phyloP scores from a whole-genome alignment of 2,888 invertebrate genomes.

The Biston stratarius region DNA sequence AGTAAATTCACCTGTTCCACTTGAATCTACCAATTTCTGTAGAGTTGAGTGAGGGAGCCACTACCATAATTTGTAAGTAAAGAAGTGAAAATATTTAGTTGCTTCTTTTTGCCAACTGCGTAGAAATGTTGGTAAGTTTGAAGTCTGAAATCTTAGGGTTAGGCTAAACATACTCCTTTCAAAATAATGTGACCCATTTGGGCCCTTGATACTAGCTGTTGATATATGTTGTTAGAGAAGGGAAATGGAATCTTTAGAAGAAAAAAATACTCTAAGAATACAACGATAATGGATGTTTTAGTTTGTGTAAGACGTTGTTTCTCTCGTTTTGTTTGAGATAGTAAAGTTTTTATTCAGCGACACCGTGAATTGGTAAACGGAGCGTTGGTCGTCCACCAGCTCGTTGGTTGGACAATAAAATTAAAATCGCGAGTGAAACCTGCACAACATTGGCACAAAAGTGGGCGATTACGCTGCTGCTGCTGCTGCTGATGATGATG shows the following conservation, averaged over 20 bases:
- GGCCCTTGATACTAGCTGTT: constrained; percentile 66
- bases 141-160: constrained; percentile 43
- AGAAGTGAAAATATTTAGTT: background rate
- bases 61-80: background rate
- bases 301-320: too few relatives aligned
- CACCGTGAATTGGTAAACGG: too few relatives aligned
- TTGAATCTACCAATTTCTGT: background rate
- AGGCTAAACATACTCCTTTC: constrained; percentile 59
- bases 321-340: too few relatives aligned
- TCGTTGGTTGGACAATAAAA: too few relatives aligned
- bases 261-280: background rate
- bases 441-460: too few relatives aligned
- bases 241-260: constrained; percentile 3
- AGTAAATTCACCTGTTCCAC: constrained; percentile 50
- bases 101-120: background rate
- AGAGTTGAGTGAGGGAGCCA: background rate
- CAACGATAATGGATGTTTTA: background rate
- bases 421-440: too few relatives aligned
- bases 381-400: too few relatives aligned
- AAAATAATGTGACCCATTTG: constrained; percentile 68
- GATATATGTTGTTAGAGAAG: constrained; percentile 58
- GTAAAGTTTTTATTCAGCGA: too few relatives aligned
- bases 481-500: too few relatives aligned
- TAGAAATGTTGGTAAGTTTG: background rate
- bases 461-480: too few relatives aligned